Evolutionary conservation across 2,113 vertebrate genomes (phyloP).

Genomic region (Proteles cristata): DNA sequence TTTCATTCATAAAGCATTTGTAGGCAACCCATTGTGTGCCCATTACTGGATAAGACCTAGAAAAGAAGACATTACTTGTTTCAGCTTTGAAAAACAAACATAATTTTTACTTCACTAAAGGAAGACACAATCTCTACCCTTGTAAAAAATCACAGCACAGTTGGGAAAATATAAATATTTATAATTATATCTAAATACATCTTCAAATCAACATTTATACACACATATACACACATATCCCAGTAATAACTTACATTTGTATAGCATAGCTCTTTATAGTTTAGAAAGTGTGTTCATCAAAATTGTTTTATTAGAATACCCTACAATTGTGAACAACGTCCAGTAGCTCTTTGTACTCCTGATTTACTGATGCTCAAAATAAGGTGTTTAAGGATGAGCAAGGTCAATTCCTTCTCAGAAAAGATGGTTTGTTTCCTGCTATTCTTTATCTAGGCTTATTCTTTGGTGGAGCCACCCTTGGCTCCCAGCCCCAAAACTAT

Average conservation of each 20-base stretch:
- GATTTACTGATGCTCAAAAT: background rate
- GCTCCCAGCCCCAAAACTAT: background rate
- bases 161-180: conserved; percentile 65
- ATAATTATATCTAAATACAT: conserved; percentile 63
- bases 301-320: background rate
- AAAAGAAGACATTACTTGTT: conserved; percentile 47
- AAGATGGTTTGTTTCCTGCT: background rate
- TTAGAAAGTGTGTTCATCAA: conserved; percentile 21
- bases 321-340: background rate
- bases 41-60: conserved; percentile 3
- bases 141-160: conserved; percentile 62
- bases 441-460: background rate
- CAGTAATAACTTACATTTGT: conserved; percentile 44
- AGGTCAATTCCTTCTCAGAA: background rate
- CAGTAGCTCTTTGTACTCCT: background rate
- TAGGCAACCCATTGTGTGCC: background rate
- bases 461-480: background rate
- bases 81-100: conserved; percentile 56
- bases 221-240: background rate
- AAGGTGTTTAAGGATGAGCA: background rate
- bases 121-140: conserved; percentile 25
- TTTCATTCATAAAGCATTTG: conserved; percentile 15
- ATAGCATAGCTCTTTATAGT: conserved; percentile 27
- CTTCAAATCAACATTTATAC: conserved; percentile 53
- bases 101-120: conserved; percentile 57